Evolutionary conservation across 2,797 vertebrate species (phyloP), one percentile per base, ranked within the genome.

Genomic region (Gymnocypris eckloni): DNA sequence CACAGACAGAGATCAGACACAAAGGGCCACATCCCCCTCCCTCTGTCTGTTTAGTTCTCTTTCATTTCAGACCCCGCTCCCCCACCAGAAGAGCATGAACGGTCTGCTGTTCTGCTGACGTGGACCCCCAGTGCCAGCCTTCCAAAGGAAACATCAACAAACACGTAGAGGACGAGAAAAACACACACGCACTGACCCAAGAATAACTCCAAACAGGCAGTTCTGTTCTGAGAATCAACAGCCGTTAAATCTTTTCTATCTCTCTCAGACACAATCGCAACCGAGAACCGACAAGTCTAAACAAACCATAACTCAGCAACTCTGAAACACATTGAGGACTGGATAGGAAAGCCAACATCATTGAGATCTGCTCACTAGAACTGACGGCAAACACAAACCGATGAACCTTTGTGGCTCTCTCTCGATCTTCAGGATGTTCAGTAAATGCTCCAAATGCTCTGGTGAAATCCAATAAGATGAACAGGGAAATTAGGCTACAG

Each of bases 1-100:
- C 94, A 77, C 91, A 92, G 94, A 93, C 94, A 95, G 91, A 92
- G 93, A 95, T 96, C 93, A 95, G 95, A 96, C 92, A 95, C 94
- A 95, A 96, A 92, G 96, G 95, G 95, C 92, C 95, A 95, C 88
- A 81, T 91, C 90, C 54, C 90, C 77, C 90, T 92, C 89, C 84
- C 90, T 88, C 91, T 81, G 89, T 81, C 87, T 9, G 18, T n/a
- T 70, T 25, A 41, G 22, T 56, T 85, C 61, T 3, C 69, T 85
- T 45, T 86, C 33, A 85, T 80, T 85, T 56, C 88, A 88, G 54
- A 83, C 43, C 59, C 71, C 67, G 20, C 79, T 48, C 18, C 77
- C 43, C 91, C 15, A 93, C 71, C 69, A 91, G 87, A 93, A 75
- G 59, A 89, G 86, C 87, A 79, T 37, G 72, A 80, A 80, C 48